phyloP scores from a whole-genome alignment of 2,797 vertebrate species.

The Syngnathus acus region DNA sequence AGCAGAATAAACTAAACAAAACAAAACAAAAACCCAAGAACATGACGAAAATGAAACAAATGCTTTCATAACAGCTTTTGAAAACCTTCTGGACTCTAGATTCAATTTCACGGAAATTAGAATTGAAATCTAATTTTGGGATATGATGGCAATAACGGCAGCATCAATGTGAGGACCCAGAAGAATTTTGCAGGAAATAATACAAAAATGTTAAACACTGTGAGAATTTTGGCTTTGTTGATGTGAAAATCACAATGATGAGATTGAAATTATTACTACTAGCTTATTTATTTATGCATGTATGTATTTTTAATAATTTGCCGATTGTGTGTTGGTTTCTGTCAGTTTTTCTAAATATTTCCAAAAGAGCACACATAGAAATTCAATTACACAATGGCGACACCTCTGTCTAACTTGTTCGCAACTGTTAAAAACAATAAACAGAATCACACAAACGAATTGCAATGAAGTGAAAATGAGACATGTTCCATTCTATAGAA shows the following conservation, averaged over 20 bases:
- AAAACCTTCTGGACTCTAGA: not conserved
- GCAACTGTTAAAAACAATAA: no score
- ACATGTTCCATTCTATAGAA: not conserved
- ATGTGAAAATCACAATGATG: not conserved
- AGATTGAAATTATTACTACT: not conserved
- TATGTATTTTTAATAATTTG: not conserved
- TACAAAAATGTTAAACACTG: not conserved
- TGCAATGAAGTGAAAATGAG: not conserved
- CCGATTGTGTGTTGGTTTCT: not conserved
- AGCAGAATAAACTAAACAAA: not conserved
- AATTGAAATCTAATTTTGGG: not conserved
- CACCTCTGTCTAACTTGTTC: not conserved
- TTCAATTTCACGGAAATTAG: not conserved
- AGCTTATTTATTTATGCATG: not conserved
- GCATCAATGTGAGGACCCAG: not conserved
- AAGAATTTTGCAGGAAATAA: not conserved
- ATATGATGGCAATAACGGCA: not conserved
- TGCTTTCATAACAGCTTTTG: not conserved
- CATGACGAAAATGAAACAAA: not conserved
- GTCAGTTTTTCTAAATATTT: not conserved
- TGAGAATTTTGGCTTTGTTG: not conserved
- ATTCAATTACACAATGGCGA: not conserved
- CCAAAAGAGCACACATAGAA: not conserved
- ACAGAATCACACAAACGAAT: no score
- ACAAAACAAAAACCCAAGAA: not conserved